phyloP scores from a whole-genome alignment of 2,797 vertebrate species.

The Heterohyrax brucei region DNA sequence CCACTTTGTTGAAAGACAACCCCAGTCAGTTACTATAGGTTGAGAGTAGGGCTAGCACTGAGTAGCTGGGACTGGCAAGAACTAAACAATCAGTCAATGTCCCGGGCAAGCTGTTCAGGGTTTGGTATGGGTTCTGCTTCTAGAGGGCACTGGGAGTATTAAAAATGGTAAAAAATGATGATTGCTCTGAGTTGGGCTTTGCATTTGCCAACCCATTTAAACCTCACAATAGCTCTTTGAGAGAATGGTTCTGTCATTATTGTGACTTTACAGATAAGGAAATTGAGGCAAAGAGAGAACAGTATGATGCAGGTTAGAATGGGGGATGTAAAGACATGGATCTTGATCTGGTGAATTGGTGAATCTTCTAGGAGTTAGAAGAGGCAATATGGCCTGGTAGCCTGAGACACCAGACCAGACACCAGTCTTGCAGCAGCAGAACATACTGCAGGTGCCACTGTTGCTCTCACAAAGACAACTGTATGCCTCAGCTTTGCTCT shows the following conservation, averaged over 20 bases:
- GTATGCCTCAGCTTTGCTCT: not conserved
- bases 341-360: not conserved
- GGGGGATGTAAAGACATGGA: not conserved
- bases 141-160: not conserved
- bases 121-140: not conserved
- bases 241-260: not conserved
- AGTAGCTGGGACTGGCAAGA: not conserved
- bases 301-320: fast-evolving
- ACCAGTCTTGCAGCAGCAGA: not conserved
- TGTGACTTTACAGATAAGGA: not conserved
- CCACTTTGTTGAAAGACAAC: not conserved
- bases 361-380: not conserved
- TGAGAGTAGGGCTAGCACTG: fast-evolving
- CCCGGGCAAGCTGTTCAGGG: not conserved
- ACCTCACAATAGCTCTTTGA: not conserved
- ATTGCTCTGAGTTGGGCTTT: not conserved
- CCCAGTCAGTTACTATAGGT: not conserved
- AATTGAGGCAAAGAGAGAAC: not conserved
- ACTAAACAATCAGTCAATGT: too few species aligned
- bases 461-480: not conserved
- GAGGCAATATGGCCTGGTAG: too few species aligned
- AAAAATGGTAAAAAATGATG: not conserved
- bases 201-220: fast-evolving
- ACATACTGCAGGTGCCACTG: fast-evolving
- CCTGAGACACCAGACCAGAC: not conserved